phyloP scores from a whole-genome alignment of 2,113 vertebrate genomes.

The Mus musculus region DNA sequence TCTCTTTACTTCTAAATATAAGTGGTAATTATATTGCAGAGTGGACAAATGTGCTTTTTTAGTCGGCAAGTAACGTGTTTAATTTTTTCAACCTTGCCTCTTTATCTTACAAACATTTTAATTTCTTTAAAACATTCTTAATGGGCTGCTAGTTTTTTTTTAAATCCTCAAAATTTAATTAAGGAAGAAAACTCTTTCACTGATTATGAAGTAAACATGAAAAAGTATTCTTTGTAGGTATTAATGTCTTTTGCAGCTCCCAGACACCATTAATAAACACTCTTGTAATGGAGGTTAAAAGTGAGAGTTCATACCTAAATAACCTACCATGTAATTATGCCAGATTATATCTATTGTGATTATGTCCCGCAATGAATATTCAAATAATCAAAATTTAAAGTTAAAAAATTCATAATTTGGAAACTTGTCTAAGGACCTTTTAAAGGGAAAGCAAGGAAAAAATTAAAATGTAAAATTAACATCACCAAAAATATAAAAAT shows the following conservation, averaged over 20 bases:
- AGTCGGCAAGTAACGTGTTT: conserved; percentile 45
- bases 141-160: neutral
- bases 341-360: neutral
- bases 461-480: conserved; percentile 68
- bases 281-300: conserved; percentile 54
- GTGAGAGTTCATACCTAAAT: conserved; percentile 29
- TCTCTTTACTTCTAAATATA: conserved; percentile 68
- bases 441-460: conserved; percentile 47
- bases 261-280: conserved; percentile 34
- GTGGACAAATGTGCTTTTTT: conserved; percentile 56
- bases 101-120: conserved; percentile 57
- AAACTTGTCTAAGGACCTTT: conserved; percentile 56
- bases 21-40: conserved; percentile 59
- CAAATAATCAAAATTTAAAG: conserved; percentile 44
- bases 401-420: conserved; percentile 43
- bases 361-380: neutral
- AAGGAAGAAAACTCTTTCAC: conserved; percentile 48
- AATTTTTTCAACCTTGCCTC: conserved; percentile 45
- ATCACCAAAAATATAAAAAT: conserved; percentile 75
- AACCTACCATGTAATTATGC: neutral
- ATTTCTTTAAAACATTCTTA: conserved; percentile 47
- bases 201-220: conserved; percentile 55
- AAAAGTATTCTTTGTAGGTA: conserved; percentile 5
- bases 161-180: conserved; percentile 51
- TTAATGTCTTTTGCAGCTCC: conserved; percentile 35